These are phyloP conservation scores for western clawed frog (Xenopus tropicalis) DNA, from an alignment of 2,113 vertebrate genomes.

Conservation along the genomic window UCB_Xtro_10.0 CM004447.2:101660501-101661000, in stretches of 20 bases:
- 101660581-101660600: constrained; percentile 38
- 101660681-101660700: constrained; percentile 33
- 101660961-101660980: no score
- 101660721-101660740: constrained; percentile 33
- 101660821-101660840: constrained; percentile 44
- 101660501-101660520: constrained; percentile 38
- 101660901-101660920: no score
- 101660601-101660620: constrained; percentile 21
- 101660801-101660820: constrained; percentile 26
- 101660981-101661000: no score
- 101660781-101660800: constrained; percentile 40
- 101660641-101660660: constrained; percentile 34
- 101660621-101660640: constrained; percentile 25
- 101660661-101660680: constrained; percentile 41
- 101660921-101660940: no score
- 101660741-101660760: constrained; percentile 44
- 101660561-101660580: constrained; percentile 46
- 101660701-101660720: constrained; percentile 38
- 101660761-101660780: constrained; percentile 43
- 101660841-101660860: constrained; percentile 26
- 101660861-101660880: not conserved
- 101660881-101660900: no score
- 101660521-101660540: constrained; percentile 42
- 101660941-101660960: no score
- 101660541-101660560: constrained; percentile 45